Evolutionary conservation across 2,113 vertebrate species (phyloP).

Genomic region (Zosterops japonicus): DNA sequence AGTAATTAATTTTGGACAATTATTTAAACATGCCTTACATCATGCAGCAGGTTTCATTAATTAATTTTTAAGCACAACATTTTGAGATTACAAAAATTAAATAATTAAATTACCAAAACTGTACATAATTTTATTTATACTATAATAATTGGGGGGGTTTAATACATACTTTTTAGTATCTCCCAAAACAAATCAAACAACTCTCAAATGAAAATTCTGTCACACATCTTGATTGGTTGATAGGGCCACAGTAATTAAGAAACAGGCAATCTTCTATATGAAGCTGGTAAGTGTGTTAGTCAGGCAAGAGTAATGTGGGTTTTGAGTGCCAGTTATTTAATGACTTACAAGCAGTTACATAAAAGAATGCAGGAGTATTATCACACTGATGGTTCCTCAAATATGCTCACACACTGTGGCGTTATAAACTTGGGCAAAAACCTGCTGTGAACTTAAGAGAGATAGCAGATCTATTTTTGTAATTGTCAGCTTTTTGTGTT

Average conservation of each 20-base stretch:
- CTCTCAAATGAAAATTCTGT: background rate
- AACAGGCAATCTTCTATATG: background rate
- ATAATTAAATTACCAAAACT: background rate
- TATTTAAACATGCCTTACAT: background rate
- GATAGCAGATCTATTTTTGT: background rate
- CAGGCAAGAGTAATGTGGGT: background rate
- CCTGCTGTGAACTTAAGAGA: background rate
- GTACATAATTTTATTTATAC: background rate
- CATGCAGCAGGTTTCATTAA: background rate
- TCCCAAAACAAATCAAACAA: background rate
- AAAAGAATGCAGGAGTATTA: background rate
- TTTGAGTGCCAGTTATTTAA: background rate
- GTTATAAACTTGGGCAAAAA: background rate
- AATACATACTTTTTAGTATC: background rate
- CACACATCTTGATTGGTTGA: background rate
- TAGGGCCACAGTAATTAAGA: background rate
- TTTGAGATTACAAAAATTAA: background rate
- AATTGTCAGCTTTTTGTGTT: background rate
- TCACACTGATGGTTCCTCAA: background rate
- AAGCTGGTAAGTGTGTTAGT: background rate
- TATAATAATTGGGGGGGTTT: background rate
- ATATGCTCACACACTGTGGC: background rate
- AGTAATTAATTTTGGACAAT: background rate
- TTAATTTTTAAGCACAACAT: background rate
- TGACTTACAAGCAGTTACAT: background rate